A percentile compares a stretch with the other conserved stretches of the same genome.
These are phyloP conservation scores for Drosophila mercatorum DNA, from an alignment of 2,888 invertebrate genomes.

Conservation along the genomic window DNA sequence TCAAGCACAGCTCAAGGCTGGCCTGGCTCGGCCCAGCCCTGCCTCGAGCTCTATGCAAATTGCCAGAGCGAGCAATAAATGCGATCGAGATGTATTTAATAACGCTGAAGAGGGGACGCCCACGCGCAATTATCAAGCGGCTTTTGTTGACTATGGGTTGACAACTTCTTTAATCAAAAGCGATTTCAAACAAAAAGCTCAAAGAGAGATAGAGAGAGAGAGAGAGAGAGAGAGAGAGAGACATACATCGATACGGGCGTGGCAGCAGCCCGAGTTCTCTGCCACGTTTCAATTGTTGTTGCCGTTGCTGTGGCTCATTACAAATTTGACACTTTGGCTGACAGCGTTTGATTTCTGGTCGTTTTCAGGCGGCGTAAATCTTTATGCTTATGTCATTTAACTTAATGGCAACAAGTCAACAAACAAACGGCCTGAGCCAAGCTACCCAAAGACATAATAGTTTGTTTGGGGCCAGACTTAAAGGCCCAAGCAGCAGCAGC, in stretches of 20 bases:
- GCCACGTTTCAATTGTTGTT: slow-evolving; percentile 8
- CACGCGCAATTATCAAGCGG: slow-evolving; percentile 71
- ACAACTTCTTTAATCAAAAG: slow-evolving; percentile 78
- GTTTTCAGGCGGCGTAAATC: slow-evolving; percentile 58
- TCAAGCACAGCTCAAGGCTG: slow-evolving; percentile 50
- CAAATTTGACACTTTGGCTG: slow-evolving; percentile 80
- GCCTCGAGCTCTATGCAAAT: slow-evolving; percentile 50
- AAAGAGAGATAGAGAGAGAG: neutral
- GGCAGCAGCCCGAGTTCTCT: slow-evolving; percentile 31
- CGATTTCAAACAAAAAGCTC: slow-evolving; percentile 37
- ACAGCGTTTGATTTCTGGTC: slow-evolving; percentile 69
- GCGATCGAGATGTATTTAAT: slow-evolving; percentile 48
- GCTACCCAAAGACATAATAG: slow-evolving; percentile 36
- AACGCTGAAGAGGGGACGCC: slow-evolving; percentile 45
- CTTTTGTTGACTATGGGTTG: slow-evolving; percentile 60
- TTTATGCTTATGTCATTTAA: slow-evolving; percentile 82
- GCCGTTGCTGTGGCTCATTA: slow-evolving; percentile 60
- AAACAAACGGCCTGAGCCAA: slow-evolving; percentile 31
- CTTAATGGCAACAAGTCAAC: slow-evolving; percentile 71
- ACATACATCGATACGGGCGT: slow-evolving; percentile 49
- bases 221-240: neutral
- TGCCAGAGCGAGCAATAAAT: slow-evolving; percentile 39
- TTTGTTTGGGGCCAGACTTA: slow-evolving; percentile 32
- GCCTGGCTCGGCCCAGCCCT: slow-evolving; percentile 14
- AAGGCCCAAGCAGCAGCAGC: slow-evolving; percentile 9